Evolutionary conservation across 2,888 invertebrate genomes (phyloP).

Genomic region (Yponomeuta cagnagella): DNA sequence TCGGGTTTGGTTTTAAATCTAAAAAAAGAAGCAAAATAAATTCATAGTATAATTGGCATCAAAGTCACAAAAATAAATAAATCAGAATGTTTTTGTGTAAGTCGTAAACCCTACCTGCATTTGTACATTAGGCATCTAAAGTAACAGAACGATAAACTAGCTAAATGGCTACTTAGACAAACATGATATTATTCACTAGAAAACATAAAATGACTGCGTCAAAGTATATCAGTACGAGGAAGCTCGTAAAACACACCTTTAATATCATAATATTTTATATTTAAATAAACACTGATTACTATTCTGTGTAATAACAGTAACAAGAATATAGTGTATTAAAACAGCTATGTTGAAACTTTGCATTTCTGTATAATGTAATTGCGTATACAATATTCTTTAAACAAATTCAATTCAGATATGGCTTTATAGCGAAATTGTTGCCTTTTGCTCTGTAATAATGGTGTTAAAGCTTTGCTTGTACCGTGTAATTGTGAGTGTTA

Average conservation of each 20-base stretch:
- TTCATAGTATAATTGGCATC: too few species aligned
- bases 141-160: too few species aligned
- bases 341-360: not conserved
- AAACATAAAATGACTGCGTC: not conserved
- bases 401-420: not conserved
- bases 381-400: not conserved
- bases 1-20: too few species aligned
- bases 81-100: too few species aligned
- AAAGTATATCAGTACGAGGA: not conserved
- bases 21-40: too few species aligned
- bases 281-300: not conserved
- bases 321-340: not conserved
- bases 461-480: constrained; percentile 33
- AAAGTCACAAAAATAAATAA: too few species aligned
- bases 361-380: not conserved
- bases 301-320: not conserved
- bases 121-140: too few species aligned
- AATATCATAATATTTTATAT: not conserved
- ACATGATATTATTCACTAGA: not conserved
- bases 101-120: too few species aligned
- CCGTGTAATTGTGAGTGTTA: constrained; percentile 34
- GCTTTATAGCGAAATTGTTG: not conserved
- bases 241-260: not conserved
- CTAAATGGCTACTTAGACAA: too few species aligned
- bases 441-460: not conserved